phyloP scores from a whole-genome alignment of 1,140 invertebrate species.

The Sarcophaga bullata region DNA sequence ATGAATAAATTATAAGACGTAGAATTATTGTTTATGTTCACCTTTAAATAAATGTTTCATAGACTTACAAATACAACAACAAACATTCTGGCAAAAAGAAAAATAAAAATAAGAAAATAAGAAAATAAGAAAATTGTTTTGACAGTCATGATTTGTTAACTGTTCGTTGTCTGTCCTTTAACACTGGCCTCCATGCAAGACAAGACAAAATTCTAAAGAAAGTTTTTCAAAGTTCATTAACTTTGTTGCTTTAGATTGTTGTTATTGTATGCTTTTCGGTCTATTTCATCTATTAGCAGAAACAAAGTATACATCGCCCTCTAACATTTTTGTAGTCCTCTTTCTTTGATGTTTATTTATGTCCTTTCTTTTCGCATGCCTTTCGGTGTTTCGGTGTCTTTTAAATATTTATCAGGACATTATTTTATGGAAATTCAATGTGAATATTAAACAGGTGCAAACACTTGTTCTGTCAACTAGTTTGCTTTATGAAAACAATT shows the following conservation, averaged over 20 bases:
- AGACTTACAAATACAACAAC: background rate
- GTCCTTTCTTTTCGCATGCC: background rate
- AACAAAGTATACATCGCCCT: too few species aligned
- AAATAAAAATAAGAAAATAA: too few species aligned
- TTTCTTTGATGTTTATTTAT: background rate
- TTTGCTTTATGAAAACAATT: background rate
- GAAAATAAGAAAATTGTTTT: background rate
- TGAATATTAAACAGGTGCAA: background rate
- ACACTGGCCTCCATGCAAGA: background rate
- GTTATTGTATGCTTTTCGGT: too few species aligned
- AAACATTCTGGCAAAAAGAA: too few species aligned
- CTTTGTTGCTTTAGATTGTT: background rate
- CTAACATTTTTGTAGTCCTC: background rate
- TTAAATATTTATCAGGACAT: background rate
- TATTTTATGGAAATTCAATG: conserved; percentile 3
- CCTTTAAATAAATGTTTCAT: background rate
- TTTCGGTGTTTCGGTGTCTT: background rate
- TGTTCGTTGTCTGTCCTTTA: background rate
- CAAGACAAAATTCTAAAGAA: background rate
- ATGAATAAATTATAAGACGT: background rate
- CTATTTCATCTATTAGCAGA: too few species aligned
- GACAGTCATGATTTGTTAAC: conserved; percentile 5
- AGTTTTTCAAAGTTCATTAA: conserved; percentile 21
- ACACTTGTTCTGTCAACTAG: background rate
- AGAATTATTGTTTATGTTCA: background rate